Evolutionary conservation across 2,888 invertebrate species (phyloP).

Genomic region (Herminia tarsipennalis): DNA sequence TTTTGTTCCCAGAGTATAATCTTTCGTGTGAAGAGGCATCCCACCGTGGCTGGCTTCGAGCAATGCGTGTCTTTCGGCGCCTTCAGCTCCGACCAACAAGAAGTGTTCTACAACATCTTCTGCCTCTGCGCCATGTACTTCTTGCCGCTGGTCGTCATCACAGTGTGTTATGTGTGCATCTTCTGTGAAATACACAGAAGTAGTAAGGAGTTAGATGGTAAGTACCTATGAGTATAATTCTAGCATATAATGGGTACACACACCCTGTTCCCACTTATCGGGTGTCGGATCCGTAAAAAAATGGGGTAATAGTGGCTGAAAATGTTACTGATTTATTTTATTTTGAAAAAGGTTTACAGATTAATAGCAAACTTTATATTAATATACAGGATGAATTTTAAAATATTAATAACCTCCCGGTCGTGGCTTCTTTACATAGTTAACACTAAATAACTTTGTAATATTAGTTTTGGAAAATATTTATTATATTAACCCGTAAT

Average conservation of each 20-base stretch:
- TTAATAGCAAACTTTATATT: too few relatives aligned
- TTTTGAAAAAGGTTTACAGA: too few relatives aligned
- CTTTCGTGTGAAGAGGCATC: conserved; percentile 89
- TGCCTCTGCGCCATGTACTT: conserved; percentile 91
- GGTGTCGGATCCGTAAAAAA: too few relatives aligned
- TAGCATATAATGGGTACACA: not conserved
- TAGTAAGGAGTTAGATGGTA: conserved; percentile 86
- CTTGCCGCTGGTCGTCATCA: conserved; percentile 89
- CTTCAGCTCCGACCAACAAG: conserved; percentile 87
- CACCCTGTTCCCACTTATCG: too few relatives aligned
- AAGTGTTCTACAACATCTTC: conserved; percentile 90
- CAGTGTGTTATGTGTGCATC: conserved; percentile 90
- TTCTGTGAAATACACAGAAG: conserved; percentile 90
- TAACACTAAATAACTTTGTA: too few relatives aligned
- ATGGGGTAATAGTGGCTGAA: too few relatives aligned
- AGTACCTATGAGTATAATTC: conserved; percentile 41
- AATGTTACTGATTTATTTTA: too few relatives aligned
- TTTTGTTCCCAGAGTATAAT: conserved; percentile 87
- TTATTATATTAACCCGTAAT: too few relatives aligned
- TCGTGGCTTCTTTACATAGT: too few relatives aligned
- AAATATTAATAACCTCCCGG: too few relatives aligned
- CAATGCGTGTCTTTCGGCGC: conserved; percentile 93
- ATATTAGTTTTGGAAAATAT: too few relatives aligned
- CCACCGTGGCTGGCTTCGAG: conserved; percentile 86
- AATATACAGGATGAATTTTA: too few relatives aligned